Evolutionary conservation across 2,797 vertebrate genomes (phyloP).

Genomic region (Clarias pachynema): DNA sequence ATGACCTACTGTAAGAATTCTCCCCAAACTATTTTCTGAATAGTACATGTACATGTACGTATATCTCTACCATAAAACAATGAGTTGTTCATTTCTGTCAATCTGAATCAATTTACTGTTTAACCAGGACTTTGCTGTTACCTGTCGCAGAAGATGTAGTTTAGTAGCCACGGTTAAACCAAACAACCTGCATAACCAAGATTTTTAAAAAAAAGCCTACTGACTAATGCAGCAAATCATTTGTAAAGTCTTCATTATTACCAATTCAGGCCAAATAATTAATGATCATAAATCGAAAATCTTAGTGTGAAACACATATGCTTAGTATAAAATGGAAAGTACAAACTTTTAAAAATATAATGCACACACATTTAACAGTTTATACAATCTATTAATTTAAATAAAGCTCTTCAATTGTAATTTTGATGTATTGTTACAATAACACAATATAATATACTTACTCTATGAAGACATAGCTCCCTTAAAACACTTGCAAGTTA

Average conservation of each 20-base stretch:
- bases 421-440: not conserved
- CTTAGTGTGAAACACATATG: not conserved
- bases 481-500: not conserved
- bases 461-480: not conserved
- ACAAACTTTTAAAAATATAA: not conserved
- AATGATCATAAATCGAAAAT: not conserved
- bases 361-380: not conserved
- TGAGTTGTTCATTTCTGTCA: not conserved
- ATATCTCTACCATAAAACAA: not conserved
- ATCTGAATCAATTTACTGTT: not conserved
- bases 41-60: not conserved
- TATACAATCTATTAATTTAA: not conserved
- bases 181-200: not conserved
- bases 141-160: not conserved
- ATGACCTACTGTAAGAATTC: not conserved
- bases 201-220: not conserved
- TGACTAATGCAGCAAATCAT: not conserved
- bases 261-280: not conserved
- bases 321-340: not conserved
- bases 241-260: not conserved
- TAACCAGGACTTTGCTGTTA: not conserved
- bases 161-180: not conserved
- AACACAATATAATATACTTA: too few species aligned
- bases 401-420: not conserved
- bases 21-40: not conserved